phyloP scores from a whole-genome alignment of 2,888 invertebrate genomes.

The Sesamia inferens region DNA sequence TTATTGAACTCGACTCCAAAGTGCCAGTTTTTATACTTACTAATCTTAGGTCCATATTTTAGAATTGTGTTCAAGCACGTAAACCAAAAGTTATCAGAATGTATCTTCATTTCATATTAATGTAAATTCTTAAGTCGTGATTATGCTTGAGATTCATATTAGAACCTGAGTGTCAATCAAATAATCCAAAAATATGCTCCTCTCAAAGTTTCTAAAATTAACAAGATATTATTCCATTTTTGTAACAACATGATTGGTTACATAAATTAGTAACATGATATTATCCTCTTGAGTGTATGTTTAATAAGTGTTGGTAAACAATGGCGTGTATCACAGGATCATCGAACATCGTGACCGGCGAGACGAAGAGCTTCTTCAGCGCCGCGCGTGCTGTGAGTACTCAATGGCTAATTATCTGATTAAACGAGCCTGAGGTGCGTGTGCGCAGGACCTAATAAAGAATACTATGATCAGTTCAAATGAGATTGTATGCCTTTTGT shows the following conservation, averaged over 20 bases:
- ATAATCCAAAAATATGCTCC: too few species aligned
- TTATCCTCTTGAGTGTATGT: slow-evolving; percentile 32
- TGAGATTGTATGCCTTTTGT: slow-evolving; percentile 21
- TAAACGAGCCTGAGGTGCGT: slow-evolving; percentile 35
- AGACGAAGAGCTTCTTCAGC: slow-evolving; percentile 97
- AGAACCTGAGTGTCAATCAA: background rate
- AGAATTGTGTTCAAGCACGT: background rate
- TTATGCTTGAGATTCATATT: background rate
- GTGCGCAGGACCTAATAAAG: slow-evolving; percentile 16
- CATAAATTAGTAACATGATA: slow-evolving; percentile 31
- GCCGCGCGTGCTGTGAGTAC: slow-evolving; percentile 96
- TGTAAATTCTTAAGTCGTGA: background rate
- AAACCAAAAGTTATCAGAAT: too few species aligned
- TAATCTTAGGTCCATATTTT: background rate
- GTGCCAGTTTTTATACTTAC: background rate
- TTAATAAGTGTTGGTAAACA: slow-evolving; percentile 69
- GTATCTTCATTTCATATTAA: background rate
- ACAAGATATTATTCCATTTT: background rate
- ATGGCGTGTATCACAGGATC: slow-evolving; percentile 91
- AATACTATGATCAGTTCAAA: slow-evolving; percentile 19
- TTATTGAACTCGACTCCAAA: background rate
- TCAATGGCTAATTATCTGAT: slow-evolving; percentile 66
- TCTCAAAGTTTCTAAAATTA: background rate
- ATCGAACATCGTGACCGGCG: slow-evolving; percentile 96
- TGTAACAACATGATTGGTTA: slow-evolving; percentile 3